phyloP scores from a whole-genome alignment of 2,113 vertebrate species.

The Corapipo altera region DNA sequence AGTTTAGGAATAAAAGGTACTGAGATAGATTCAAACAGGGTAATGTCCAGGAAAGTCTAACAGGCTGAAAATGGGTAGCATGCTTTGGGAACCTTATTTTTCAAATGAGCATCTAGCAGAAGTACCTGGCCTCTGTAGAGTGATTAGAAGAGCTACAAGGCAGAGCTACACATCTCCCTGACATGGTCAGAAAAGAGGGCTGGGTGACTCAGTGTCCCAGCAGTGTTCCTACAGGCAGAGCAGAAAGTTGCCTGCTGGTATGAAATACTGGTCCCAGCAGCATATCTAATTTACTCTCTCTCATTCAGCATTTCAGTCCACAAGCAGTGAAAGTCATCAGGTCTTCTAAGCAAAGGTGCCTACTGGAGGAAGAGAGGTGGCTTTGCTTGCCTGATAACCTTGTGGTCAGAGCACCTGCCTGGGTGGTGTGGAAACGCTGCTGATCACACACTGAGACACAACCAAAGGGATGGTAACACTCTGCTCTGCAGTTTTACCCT shows the following conservation, averaged over 20 bases:
- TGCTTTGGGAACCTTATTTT: neutral
- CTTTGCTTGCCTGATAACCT: rapidly evolving
- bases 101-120: neutral
- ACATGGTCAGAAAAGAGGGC: neutral
- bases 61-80: neutral
- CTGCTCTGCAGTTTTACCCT: neutral
- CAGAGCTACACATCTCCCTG: neutral
- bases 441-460: neutral
- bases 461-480: neutral
- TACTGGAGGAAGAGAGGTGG: neutral
- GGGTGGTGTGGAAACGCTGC: neutral
- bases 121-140: neutral
- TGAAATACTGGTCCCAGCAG: neutral
- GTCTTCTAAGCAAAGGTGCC: neutral
- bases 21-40: neutral
- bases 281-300: neutral
- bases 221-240: neutral
- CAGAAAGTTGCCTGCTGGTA: neutral
- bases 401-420: neutral
- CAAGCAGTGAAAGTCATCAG: neutral
- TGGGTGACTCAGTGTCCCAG: neutral
- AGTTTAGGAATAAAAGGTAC: neutral
- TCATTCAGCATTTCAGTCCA: neutral
- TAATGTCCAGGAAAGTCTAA: neutral
- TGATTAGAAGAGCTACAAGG: neutral